Base-by-base conservation (phyloP, 2,113 vertebrate species). In the Camelus dromedarius region DNA sequence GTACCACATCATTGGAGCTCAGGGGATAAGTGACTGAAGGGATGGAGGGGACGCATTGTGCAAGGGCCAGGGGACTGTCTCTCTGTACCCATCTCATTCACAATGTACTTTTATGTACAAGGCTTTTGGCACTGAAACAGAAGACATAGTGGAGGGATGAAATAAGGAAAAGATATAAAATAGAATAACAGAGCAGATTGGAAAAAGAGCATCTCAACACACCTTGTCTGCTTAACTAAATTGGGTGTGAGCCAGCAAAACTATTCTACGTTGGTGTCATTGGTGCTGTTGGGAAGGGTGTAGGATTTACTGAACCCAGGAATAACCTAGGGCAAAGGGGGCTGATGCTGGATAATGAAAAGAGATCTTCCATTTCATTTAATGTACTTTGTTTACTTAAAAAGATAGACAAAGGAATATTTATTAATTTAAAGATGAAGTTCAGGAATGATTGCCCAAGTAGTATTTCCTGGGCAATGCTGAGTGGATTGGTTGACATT, bases 331-430 rank as follows among this genome's bases (percentile, higher is more conserved):
- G n/a, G 38, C 26, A 91, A 89, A 72, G 60, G 16, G 24, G 30
- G 32, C 28, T 73, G 58, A 73, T 81, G 12, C 46, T 19, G 20
- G 35, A 14, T 46, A 6, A 10, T 42, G 24, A 70, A 22, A 73
- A 32, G n/a, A 28, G 22, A 76, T 4, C 30, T 69, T 75, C 22
- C 58, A 85, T 73, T 89, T 67, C 62, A 46, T 16, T 89, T 75
- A 72, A 19, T 35, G 8, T n/a, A n/a, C 35, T 83, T 83, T 91
- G 19, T 72, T 91, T 91, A 66, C 14, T 94, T 94, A 26, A 84
- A 79, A 66, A 77, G 8, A 46, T 6, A 20, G 60, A 89, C 11
- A 60, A 60, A 88, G 20, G 83, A 48, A 8, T 48, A 69, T 64
- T 87, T 85, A 67, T 26, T 24, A 54, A 50, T 72, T 93, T 54